phyloP scores from a whole-genome alignment of 1,140 invertebrate species.

The Drosophila ananassae region DNA sequence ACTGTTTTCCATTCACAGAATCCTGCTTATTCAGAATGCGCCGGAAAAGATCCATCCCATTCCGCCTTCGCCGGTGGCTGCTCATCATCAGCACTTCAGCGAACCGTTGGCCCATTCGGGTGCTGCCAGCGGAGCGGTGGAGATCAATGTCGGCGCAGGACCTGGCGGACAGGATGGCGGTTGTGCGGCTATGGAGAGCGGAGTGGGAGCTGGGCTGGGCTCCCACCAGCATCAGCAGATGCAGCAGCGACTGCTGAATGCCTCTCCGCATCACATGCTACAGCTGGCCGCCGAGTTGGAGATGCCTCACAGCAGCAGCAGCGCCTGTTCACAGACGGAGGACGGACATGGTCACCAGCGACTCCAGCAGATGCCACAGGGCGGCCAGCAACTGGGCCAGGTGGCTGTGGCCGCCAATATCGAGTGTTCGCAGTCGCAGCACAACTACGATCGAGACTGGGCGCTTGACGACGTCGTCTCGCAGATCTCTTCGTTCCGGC shows the following conservation, averaged over 20 bases:
- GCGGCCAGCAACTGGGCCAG: slow-evolving; percentile 74
- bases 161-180: slow-evolving; percentile 41
- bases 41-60: slow-evolving; percentile 89
- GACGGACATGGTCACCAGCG: slow-evolving; percentile 61
- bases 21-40: slow-evolving; percentile 95
- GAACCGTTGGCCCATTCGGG: slow-evolving; percentile 50
- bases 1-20: slow-evolving; percentile 85
- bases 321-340: slow-evolving; percentile 67
- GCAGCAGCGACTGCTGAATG: slow-evolving; percentile 56
- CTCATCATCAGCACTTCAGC: slow-evolving; percentile 62
- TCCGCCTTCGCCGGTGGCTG: slow-evolving; percentile 85
- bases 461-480: slow-evolving; percentile 82
- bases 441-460: slow-evolving; percentile 83
- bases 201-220: slow-evolving; percentile 17
- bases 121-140: slow-evolving; percentile 51
- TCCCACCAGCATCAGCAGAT: slow-evolving; percentile 59
- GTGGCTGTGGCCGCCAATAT: slow-evolving; percentile 86
- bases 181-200: slow-evolving; percentile 56
- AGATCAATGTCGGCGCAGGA: slow-evolving; percentile 52
- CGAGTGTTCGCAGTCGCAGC: slow-evolving; percentile 85
- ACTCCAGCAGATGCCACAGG: slow-evolving; percentile 49
- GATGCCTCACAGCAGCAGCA: slow-evolving; percentile 58
- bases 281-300: slow-evolving; percentile 64
- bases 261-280: slow-evolving; percentile 69
- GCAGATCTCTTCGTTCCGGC: slow-evolving; percentile 83